These are phyloP conservation scores for Trachurus trachurus DNA, from an alignment of 2,797 vertebrate species.

Conservation along the genomic window DNA sequence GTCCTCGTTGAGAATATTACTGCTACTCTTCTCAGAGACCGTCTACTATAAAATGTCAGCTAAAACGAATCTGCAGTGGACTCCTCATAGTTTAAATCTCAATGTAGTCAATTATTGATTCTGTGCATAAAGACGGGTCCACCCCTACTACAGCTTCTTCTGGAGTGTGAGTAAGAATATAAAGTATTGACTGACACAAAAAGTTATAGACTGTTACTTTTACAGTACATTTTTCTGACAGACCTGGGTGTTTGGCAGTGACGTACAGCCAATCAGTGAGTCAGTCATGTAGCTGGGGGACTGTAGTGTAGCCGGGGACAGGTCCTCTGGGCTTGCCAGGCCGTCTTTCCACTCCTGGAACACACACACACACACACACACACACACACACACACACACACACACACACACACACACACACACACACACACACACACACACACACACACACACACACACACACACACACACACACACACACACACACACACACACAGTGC, in stretches of 20 bases:
- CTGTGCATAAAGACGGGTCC: not conserved
- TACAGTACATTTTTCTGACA: slow-evolving; percentile 33
- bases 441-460: slow-evolving; percentile 52
- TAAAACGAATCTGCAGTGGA: slow-evolving; percentile 19
- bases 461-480: slow-evolving; percentile 50
- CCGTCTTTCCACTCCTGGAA: slow-evolving; percentile 86
- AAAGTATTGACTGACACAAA: slow-evolving; percentile 1
- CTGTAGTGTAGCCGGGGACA: slow-evolving; percentile 80
- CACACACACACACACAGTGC: slow-evolving; percentile 32
- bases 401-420: slow-evolving; percentile 52
- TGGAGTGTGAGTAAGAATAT: not conserved
- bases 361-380: slow-evolving; percentile 43
- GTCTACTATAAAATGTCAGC: not conserved
- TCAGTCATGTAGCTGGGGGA: slow-evolving; percentile 81
- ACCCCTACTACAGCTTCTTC: not conserved
- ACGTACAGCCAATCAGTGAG: slow-evolving; percentile 80
- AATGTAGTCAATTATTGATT: not conserved
- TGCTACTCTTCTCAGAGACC: slow-evolving; percentile 10
- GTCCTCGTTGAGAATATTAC: slow-evolving; percentile 29
- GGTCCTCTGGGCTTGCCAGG: slow-evolving; percentile 81
- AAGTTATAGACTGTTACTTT: slow-evolving; percentile 11
- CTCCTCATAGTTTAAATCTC: not conserved
- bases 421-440: slow-evolving; percentile 50
- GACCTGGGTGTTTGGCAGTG: slow-evolving; percentile 81
- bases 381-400: slow-evolving; percentile 50